Evolutionary conservation across 2,888 invertebrate genomes (phyloP).

Genomic region (Eulithis prunata): DNA sequence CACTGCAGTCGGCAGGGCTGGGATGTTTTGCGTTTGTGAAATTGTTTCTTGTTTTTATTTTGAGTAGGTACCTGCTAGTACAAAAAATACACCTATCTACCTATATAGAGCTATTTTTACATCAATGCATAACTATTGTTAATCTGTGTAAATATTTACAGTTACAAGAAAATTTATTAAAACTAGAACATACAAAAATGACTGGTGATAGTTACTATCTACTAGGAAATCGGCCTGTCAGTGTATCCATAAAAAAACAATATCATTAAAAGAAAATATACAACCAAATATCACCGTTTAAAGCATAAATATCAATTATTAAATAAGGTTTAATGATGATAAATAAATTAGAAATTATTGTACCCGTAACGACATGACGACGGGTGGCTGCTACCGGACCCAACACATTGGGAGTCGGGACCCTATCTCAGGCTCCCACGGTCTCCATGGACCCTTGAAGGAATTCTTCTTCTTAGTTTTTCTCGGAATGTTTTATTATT

Average conservation of each 20-base stretch:
- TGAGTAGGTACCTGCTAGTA: neutral
- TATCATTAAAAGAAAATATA: neutral
- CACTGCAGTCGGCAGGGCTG: constrained; percentile 42
- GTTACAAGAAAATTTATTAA: too few species aligned
- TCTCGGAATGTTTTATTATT: constrained; percentile 47
- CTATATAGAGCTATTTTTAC: too few species aligned
- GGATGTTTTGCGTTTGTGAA: constrained; percentile 30
- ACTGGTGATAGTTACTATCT: too few species aligned
- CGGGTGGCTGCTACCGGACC: constrained; percentile 50
- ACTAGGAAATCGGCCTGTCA: neutral
- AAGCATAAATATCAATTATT: constrained; percentile 49
- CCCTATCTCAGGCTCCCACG: constrained; percentile 48
- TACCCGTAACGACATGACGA: constrained; percentile 57
- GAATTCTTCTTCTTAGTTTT: constrained; percentile 51
- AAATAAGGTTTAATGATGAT: constrained; percentile 49
- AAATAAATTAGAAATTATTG: constrained; percentile 54
- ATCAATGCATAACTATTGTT: neutral
- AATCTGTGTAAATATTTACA: too few species aligned
- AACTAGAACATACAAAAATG: neutral
- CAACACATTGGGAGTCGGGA: constrained; percentile 11
- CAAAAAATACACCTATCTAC: too few species aligned
- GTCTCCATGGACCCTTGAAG: constrained; percentile 38
- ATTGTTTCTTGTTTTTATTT: constrained; percentile 9
- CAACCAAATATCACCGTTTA: constrained; percentile 10
- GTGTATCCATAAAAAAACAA: neutral